Conservation (phyloP, 2,113 vertebrate species). For the Zosterops hypoxanthus region DNA sequence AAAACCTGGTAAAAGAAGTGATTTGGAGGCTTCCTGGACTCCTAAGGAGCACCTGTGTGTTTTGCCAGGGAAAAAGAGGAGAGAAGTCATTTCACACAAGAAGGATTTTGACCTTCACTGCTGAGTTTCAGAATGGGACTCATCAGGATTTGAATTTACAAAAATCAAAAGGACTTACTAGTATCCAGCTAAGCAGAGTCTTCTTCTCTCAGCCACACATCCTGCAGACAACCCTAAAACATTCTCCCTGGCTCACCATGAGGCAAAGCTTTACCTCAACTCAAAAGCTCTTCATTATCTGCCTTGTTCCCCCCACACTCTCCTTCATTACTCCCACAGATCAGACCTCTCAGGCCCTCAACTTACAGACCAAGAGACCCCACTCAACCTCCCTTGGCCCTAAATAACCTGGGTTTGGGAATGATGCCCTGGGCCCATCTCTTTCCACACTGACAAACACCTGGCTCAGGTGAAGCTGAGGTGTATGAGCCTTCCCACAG, state of each 20-base stretch:
- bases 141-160: not conserved
- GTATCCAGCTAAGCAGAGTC: not conserved
- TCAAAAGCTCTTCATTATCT: not conserved
- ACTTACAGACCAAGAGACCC: not conserved
- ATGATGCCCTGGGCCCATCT: not conserved
- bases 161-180: not conserved
- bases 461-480: not conserved
- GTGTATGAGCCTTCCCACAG: not conserved
- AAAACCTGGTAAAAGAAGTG: not conserved
- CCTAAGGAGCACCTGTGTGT: not conserved
- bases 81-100: not conserved
- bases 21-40: not conserved
- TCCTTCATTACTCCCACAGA: not conserved
- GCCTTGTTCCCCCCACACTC: not conserved
- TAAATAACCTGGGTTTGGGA: not conserved
- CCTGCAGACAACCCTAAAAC: not conserved
- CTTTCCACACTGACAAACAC: not conserved
- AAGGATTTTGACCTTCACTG: not conserved
- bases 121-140: not conserved
- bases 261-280: not conserved
- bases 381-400: accelerated
- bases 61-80: not conserved
- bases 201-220: not conserved
- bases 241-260: not conserved
- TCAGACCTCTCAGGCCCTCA: not conserved